Percentiles rank a stretch among this genome's conserved stretches.
phyloP scores from a whole-genome alignment of 2,113 vertebrate genomes.

The Morone chrysops region DNA sequence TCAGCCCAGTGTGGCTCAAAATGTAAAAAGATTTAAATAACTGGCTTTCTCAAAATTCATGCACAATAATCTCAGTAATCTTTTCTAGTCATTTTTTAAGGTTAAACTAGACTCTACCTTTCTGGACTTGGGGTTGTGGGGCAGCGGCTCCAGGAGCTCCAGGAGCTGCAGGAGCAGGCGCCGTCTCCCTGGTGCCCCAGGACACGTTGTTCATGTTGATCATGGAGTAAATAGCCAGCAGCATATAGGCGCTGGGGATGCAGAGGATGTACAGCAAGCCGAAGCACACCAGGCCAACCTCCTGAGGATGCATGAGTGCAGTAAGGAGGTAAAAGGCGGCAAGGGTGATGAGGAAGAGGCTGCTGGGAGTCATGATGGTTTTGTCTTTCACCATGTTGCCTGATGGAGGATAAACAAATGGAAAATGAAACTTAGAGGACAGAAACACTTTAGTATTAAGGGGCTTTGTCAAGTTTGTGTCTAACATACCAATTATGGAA shows the following conservation, averaged over 20 bases:
- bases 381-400: constrained; percentile 47
- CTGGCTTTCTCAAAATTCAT: too few species aligned
- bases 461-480: not conserved
- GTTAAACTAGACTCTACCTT: not conserved
- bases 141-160: fast-evolving
- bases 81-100: not conserved
- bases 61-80: too few species aligned
- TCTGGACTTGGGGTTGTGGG: constrained; percentile 5
- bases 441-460: not conserved
- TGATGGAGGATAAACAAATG: constrained; percentile 1
- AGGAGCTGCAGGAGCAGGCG: not conserved
- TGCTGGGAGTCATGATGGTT: constrained; percentile 72
- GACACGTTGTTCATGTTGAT: constrained; percentile 83
- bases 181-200: constrained; percentile 80
- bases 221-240: constrained; percentile 80
- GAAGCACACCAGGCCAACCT: constrained; percentile 57
- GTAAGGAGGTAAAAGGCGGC: constrained; percentile 36
- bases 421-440: not conserved
- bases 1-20: too few species aligned
- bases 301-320: constrained; percentile 58
- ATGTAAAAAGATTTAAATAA: too few species aligned
- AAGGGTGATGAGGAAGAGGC: constrained; percentile 69
- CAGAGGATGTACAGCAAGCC: constrained; percentile 76
- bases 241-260: constrained; percentile 79
- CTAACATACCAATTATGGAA: constrained; percentile 63